These are phyloP conservation scores for Ceratina calcarata DNA, from an alignment of 1,140 invertebrate genomes.

Conservation along the genomic window DNA sequence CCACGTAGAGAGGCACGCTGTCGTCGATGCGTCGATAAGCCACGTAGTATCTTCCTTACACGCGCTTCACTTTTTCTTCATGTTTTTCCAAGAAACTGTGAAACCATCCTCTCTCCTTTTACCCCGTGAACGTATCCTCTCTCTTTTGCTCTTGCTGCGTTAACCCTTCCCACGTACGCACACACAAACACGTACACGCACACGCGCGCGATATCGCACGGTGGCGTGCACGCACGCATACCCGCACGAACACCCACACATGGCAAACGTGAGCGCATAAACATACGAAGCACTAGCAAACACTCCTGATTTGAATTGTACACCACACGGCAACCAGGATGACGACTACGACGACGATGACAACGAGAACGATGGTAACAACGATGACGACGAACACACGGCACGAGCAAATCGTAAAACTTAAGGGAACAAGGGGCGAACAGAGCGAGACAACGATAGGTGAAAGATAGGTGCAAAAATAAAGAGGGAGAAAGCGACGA, in stretches of 20 bases:
- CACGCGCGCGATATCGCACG: background rate
- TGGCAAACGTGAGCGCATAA: constrained; percentile 18
- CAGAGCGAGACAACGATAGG: constrained; percentile 20
- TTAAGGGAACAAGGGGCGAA: constrained; percentile 49
- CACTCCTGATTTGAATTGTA: constrained; percentile 39
- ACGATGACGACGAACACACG: constrained; percentile 13
- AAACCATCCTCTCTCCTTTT: constrained; percentile 62
- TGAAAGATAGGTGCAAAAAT: constrained; percentile 31
- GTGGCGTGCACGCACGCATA: background rate
- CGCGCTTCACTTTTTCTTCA: constrained; percentile 36
- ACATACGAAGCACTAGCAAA: constrained; percentile 20
- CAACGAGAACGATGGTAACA: background rate
- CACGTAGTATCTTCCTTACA: constrained; percentile 59
- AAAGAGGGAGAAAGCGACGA: constrained; percentile 46
- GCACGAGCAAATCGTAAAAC: constrained; percentile 26
- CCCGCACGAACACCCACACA: constrained; percentile 4
- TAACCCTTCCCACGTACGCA: constrained; percentile 56
- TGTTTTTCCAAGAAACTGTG: constrained; percentile 53
- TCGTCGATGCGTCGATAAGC: constrained; percentile 68
- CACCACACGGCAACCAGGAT: constrained; percentile 23
- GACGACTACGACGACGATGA: background rate
- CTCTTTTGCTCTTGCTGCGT: constrained; percentile 13
- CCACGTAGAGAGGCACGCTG: constrained; percentile 66
- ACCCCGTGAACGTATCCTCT: constrained; percentile 31
- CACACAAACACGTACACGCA: background rate